These are phyloP conservation scores for Temnopleurus reevesii DNA, from an alignment of 53 echinoderm and acorn worm species.

Conservation along the genomic window DNA sequence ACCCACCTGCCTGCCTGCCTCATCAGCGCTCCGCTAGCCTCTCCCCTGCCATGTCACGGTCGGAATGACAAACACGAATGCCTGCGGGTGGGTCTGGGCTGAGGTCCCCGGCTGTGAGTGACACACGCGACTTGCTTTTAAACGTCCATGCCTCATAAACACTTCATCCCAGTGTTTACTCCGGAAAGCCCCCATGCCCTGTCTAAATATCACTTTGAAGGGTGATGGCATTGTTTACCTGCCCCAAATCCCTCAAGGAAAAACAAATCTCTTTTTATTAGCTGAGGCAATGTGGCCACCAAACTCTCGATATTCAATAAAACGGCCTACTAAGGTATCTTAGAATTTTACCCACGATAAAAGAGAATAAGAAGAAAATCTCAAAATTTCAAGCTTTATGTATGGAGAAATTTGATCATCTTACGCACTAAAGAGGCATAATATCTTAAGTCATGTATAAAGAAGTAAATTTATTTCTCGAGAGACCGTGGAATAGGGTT, in stretches of 20 bases:
- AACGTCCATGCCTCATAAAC: conserved; percentile 21
- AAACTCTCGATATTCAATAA: neutral
- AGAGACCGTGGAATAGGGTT: no score
- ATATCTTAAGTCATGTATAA: no score
- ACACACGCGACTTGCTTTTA: neutral
- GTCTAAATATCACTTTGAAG: neutral
- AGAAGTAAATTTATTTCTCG: no score
- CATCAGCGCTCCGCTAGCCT: neutral
- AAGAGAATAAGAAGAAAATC: no score
- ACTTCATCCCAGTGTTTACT: conserved; percentile 2
- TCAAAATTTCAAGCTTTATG: no score
- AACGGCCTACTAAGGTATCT: no score
- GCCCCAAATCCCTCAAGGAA: neutral
- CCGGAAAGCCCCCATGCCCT: neutral
- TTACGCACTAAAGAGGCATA: no score
- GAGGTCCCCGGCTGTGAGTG: neutral
- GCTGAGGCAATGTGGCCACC: neutral
- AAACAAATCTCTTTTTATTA: conserved; percentile 32
- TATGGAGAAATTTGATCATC: no score
- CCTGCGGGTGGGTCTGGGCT: conserved; percentile 1
- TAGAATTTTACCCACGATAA: no score
- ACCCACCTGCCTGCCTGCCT: neutral
- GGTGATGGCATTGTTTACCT: neutral
- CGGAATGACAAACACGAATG: conserved; percentile 11
- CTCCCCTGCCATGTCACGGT: neutral